Base-by-base conservation (phyloP, 2,113 vertebrate genomes). In the Copsychus sechellarum region DNA sequence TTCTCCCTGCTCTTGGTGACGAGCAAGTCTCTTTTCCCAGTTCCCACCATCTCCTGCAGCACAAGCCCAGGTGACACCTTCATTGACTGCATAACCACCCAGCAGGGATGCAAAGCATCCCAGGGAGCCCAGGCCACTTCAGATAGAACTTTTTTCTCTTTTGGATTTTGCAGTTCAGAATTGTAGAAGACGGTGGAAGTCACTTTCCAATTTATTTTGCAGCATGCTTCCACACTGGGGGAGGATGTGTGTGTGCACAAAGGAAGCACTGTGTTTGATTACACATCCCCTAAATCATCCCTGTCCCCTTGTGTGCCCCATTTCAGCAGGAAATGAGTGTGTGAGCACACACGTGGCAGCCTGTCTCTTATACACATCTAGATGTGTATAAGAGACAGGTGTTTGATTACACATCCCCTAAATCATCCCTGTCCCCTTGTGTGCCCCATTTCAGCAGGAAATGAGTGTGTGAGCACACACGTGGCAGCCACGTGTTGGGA, bases 201-300 rank as follows among this genome's bases (percentile, higher is more conserved):
- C 42, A 28, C 33, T 29, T 36, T 88, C 47, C 54, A 85, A 81
- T 82, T 58, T 62, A 50, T 88, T 92, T 92, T 88, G 38, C 56
- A 70, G 51, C 9, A 4, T 4, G 9, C 28, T 83, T 95, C 51
- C 45, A 36, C 0, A 0, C 50, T 36, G 70, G 34, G 8, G 25
- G 8, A 12, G 13, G 7, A 34, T 8, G 29, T 19, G n/a, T 8
- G 28, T 8, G 33, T 7, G 22, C 36, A 81, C 38, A 77, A 96
- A 94, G 38, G 26, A 92, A 87, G 50, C 51, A 31, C 51, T 80
- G 54, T 80, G 62, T 54, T 78, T 88, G 79, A 88, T 94, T 83
- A 85, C 56, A 88, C 2, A 6, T 88, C n/a, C 34, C 74, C 47
- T 88, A 83, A 96, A 91, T 76, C 58, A 92, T 69, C 66, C 4